Percentiles rank a stretch among this genome's conserved stretches.
Evolutionary conservation across 2,888 invertebrate genomes (phyloP).

Genomic region (Pyrrhosoma nymphula): DNA sequence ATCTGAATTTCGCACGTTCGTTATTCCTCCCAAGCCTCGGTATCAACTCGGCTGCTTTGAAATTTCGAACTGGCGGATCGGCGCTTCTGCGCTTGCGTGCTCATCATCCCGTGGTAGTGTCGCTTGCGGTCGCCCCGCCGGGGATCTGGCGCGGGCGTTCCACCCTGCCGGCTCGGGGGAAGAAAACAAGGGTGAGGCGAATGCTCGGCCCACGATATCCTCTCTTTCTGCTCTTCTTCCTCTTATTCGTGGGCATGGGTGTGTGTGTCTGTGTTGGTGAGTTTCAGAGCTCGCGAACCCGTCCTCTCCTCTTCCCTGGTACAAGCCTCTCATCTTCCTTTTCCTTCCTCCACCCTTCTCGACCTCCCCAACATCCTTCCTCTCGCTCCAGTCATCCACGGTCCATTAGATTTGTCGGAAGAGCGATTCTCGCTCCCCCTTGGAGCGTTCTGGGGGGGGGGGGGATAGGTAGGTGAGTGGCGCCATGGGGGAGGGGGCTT

Average conservation of each 20-base stretch:
- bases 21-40: too few relatives aligned
- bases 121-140: neutral
- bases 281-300: neutral
- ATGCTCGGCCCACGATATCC: neutral
- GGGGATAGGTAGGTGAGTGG: neutral
- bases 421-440: neutral
- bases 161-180: neutral
- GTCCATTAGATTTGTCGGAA: conserved; percentile 35
- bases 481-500: neutral
- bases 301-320: neutral
- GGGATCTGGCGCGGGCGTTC: neutral
- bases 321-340: neutral
- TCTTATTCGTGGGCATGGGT: neutral
- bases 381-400: neutral
- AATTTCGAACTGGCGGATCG: neutral
- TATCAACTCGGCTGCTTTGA: neutral
- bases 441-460: neutral
- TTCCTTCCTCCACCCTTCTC: neutral
- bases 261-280: neutral
- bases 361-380: neutral
- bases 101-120: neutral
- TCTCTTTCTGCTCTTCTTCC: neutral
- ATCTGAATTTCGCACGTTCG: too few relatives aligned
- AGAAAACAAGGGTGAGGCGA: neutral
- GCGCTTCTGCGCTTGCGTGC: neutral